Evolutionary conservation across 1,140 invertebrate genomes (phyloP).

Genomic region (Neelides sp.): DNA sequence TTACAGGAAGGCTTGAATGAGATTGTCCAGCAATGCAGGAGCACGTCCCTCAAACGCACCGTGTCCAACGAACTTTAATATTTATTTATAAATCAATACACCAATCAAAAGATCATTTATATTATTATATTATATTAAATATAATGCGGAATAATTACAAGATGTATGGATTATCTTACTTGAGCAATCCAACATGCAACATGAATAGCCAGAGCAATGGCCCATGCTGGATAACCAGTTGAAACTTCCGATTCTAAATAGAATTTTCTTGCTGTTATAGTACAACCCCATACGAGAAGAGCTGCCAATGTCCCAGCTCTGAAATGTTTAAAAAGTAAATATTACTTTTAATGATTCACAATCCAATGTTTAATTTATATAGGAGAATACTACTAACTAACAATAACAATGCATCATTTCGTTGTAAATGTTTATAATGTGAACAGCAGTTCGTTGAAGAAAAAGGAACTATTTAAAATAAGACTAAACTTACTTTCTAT

Average conservation of each 20-base stretch:
- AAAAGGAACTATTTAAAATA: neutral
- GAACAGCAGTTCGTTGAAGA: no score
- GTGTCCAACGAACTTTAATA: constrained; percentile 32
- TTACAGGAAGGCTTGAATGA: constrained; percentile 29
- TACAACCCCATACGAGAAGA: constrained; percentile 16
- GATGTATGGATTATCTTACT: constrained; percentile 7
- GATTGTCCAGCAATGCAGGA: constrained; percentile 30
- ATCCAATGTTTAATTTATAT: no score
- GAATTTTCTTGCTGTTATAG: constrained; percentile 18
- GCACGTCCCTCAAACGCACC: constrained; percentile 32
- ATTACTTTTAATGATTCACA: no score
- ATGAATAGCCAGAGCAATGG: constrained; percentile 20
- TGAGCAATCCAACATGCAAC: constrained; percentile 29
- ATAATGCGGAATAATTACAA: neutral
- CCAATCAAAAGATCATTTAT: constrained; percentile 2
- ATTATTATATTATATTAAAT: neutral
- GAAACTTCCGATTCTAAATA: constrained; percentile 12
- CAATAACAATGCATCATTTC: no score
- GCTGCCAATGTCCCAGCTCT: constrained; percentile 26
- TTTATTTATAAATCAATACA: no score
- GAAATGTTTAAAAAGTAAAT: constrained; percentile 6
- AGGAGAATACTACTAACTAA: no score
- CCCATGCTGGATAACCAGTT: constrained; percentile 21
- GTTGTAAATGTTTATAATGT: no score
- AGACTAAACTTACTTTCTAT: constrained; percentile 20